Conservation (phyloP, 2,113 vertebrate genomes). For the Lontra canadensis region DNA sequence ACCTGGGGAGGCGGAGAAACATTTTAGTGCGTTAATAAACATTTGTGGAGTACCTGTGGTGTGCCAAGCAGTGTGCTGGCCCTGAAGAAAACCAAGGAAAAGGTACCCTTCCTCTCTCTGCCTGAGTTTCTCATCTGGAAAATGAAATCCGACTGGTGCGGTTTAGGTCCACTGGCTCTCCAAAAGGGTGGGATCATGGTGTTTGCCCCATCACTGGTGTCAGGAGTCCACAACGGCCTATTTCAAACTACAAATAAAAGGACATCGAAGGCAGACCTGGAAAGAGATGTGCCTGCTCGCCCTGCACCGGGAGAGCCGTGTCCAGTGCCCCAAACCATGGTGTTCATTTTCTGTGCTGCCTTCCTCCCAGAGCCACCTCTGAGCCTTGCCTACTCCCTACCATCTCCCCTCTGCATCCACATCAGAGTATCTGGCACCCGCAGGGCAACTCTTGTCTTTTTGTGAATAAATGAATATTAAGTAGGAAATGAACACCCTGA, state of each 20-base stretch:
- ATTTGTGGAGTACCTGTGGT: not conserved
- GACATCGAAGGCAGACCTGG: not conserved
- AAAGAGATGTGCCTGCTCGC: fast-evolving
- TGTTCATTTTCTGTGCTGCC: fast-evolving
- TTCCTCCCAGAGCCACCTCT: not conserved
- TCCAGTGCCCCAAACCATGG: fast-evolving
- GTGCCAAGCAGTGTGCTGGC: not conserved
- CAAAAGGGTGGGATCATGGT: not conserved
- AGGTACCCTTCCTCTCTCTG: not conserved
- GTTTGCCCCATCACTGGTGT: fast-evolving
- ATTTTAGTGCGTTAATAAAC: not conserved
- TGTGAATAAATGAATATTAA: constrained; percentile 23
- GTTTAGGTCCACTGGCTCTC: not conserved
- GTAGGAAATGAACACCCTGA: not conserved
- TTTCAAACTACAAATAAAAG: not conserved
- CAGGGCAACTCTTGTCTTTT: not conserved
- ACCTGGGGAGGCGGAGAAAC: not conserved
- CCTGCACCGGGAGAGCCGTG: fast-evolving
- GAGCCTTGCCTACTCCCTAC: not conserved
- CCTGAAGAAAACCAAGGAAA: not conserved
- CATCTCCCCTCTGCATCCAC: too few relatives aligned
- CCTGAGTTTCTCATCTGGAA: constrained; percentile 12
- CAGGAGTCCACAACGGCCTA: not conserved
- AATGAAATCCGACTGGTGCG: fast-evolving
- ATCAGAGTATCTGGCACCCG: not conserved